A percentile compares a stretch with the other conserved stretches of the same genome.
Evolutionary conservation across 2,888 invertebrate genomes (phyloP).

Genomic region (Exephanes ischioxanthus): DNA sequence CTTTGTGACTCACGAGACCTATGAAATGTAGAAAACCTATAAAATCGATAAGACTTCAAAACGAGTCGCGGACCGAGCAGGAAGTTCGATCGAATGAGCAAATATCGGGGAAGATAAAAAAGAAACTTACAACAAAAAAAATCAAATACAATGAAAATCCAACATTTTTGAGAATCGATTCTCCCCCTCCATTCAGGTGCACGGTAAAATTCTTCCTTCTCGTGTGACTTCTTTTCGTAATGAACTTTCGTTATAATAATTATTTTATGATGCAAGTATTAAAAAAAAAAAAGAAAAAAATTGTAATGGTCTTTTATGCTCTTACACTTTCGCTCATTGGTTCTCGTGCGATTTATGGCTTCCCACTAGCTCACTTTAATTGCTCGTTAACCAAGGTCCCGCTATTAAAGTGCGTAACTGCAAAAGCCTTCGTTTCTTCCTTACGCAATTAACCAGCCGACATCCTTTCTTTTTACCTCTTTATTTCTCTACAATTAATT

Average conservation of each 20-base stretch:
- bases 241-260: neutral
- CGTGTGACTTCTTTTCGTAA: neutral
- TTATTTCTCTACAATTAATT: neutral
- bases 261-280: slow-evolving; percentile 4
- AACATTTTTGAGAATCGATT: neutral
- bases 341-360: neutral
- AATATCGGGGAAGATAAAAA: neutral
- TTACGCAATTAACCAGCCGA: slow-evolving; percentile 29
- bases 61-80: too few relatives aligned
- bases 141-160: neutral
- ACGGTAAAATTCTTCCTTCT: too few relatives aligned
- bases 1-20: too few relatives aligned
- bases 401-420: slow-evolving; percentile 14
- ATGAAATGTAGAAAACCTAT: too few relatives aligned
- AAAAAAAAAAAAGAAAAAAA: neutral
- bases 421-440: slow-evolving; percentile 32
- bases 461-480: slow-evolving; percentile 28
- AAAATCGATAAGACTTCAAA: too few relatives aligned
- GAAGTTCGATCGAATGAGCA: neutral
- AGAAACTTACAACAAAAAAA: neutral
- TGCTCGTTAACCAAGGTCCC: slow-evolving; percentile 41
- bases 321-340: slow-evolving; percentile 28
- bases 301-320: slow-evolving; percentile 3
- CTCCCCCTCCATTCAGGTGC: too few relatives aligned
- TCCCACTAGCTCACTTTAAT: slow-evolving; percentile 33